phyloP scores from a whole-genome alignment of 2,888 invertebrate species.

The Ptilodon capucinus region DNA sequence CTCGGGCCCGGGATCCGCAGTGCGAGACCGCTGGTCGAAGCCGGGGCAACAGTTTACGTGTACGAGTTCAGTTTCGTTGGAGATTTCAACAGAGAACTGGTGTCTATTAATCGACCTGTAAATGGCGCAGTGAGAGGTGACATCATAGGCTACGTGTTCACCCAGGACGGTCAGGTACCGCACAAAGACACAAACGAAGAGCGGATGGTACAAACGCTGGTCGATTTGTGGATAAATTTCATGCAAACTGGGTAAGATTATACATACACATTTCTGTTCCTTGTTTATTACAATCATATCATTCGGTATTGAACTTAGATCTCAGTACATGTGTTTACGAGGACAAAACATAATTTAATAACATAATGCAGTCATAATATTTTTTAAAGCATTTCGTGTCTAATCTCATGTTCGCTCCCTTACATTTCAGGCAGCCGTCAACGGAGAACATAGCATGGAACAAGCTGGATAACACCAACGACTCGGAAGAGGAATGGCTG shows the following conservation, averaged over 20 bases:
- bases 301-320: too few relatives aligned
- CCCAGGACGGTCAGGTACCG: conserved; percentile 32
- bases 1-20: conserved; percentile 53
- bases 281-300: neutral
- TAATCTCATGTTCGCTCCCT: too few relatives aligned
- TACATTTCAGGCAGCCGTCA: conserved; percentile 48
- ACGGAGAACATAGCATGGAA: conserved; percentile 44
- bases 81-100: conserved; percentile 66
- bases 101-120: conserved; percentile 53
- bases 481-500: conserved; percentile 51
- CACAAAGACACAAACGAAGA: conserved; percentile 32
- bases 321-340: too few relatives aligned
- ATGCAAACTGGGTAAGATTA: conserved; percentile 76
- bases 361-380: too few relatives aligned
- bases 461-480: conserved; percentile 29
- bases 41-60: conserved; percentile 74
- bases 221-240: conserved; percentile 68
- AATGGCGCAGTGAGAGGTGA: conserved; percentile 80
- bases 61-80: conserved; percentile 82
- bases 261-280: neutral
- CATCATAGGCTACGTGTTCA: conserved; percentile 78
- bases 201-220: conserved; percentile 41
- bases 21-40: conserved; percentile 47
- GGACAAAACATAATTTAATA: too few relatives aligned
- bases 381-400: too few relatives aligned